Conservation (phyloP, 92 coral and sea anemone genomes). For the Porites evermanni region DNA sequence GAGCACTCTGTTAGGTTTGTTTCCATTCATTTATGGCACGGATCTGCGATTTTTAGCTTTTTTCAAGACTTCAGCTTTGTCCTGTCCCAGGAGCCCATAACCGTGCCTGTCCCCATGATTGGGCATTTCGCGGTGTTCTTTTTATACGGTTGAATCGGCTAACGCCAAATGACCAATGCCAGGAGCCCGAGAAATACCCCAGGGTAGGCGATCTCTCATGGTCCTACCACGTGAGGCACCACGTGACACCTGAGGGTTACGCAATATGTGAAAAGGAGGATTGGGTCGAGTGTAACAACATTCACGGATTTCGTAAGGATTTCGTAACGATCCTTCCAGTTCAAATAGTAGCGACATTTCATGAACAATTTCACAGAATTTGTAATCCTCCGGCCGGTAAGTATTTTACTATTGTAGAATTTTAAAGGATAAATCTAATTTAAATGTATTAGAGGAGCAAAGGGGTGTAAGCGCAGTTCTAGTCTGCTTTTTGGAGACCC, state of each 20-base stretch:
- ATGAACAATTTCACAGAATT: neutral
- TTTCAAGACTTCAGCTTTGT: too few species aligned
- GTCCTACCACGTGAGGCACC: neutral
- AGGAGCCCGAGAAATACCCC: too few species aligned
- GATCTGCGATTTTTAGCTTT: too few species aligned
- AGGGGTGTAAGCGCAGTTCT: too few species aligned
- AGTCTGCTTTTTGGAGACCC: neutral
- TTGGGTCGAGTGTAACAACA: constrained; percentile 24
- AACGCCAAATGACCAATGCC: too few species aligned
- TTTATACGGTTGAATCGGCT: too few species aligned
- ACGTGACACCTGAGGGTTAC: neutral
- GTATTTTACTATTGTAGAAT: neutral
- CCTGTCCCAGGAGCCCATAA: too few species aligned
- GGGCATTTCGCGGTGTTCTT: too few species aligned
- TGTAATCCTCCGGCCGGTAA: neutral
- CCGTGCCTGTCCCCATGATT: too few species aligned
- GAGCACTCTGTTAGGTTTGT: too few species aligned
- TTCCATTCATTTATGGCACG: too few species aligned
- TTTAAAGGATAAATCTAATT: neutral
- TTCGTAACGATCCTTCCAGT: constrained; percentile 38
- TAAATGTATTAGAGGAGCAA: neutral
- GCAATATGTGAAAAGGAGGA: neutral
- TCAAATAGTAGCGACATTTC: constrained; percentile 22
- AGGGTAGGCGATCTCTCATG: neutral
- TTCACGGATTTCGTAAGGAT: neutral